phyloP scores from a whole-genome alignment of 2,797 vertebrate genomes.

The Galaxias olidus region DNA sequence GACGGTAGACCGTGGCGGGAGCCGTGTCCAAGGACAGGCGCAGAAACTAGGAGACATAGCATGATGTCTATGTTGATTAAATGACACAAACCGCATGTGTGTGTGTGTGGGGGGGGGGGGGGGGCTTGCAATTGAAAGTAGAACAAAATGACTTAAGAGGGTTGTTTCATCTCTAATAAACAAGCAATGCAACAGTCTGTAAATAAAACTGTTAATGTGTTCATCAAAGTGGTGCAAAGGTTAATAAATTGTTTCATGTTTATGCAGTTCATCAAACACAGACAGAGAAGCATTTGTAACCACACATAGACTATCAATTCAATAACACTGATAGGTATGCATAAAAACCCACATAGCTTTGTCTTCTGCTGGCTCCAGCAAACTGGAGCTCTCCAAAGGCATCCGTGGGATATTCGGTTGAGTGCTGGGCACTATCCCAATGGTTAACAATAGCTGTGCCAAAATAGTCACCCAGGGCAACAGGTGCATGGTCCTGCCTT shows the following conservation, averaged over 20 bases:
- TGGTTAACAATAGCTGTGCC: slow-evolving; percentile 85
- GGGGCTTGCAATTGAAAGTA: too few species aligned
- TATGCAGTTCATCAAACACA: neutral
- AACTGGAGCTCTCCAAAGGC: slow-evolving; percentile 89
- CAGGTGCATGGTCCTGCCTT: slow-evolving; percentile 68
- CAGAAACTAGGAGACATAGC: slow-evolving; percentile 75
- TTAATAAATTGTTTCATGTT: neutral
- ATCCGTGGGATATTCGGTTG: slow-evolving; percentile 84
- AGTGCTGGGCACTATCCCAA: slow-evolving; percentile 84
- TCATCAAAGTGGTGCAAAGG: too few species aligned
- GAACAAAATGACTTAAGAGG: too few species aligned
- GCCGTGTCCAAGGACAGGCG: slow-evolving; percentile 84
- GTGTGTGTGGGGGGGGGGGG: neutral
- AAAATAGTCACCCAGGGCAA: slow-evolving; percentile 84
- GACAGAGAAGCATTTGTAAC: neutral
- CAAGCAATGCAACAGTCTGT: too few species aligned
- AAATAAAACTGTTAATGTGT: too few species aligned
- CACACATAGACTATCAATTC: too few species aligned
- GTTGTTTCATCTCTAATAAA: too few species aligned
- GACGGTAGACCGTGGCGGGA: slow-evolving; percentile 72
- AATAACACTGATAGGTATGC: too few species aligned
- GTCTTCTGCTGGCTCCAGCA: slow-evolving; percentile 74
- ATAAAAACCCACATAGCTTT: slow-evolving; percentile 78
- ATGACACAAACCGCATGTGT: too few species aligned
- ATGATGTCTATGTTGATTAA: too few species aligned